phyloP scores from a whole-genome alignment of 2,113 vertebrate species.

The Silurus glanis region DNA sequence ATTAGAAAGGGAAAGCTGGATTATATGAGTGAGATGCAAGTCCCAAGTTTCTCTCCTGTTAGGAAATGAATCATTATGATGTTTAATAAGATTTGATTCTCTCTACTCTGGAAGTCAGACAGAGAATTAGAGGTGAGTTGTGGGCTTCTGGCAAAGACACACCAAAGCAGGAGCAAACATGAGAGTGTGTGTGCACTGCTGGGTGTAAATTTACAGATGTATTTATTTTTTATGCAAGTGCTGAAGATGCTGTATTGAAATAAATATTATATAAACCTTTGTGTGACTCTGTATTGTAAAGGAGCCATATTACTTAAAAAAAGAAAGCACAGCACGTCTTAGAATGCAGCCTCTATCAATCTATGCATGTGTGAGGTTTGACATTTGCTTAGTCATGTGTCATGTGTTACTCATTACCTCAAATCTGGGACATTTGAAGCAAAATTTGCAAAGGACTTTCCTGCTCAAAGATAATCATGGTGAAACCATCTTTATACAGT shows the following conservation, averaged over 20 bases:
- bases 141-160: not conserved
- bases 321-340: not conserved
- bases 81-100: not conserved
- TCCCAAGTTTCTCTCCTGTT: not conserved
- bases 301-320: not conserved
- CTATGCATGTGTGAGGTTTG: not conserved
- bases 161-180: not conserved
- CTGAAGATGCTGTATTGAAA: not conserved
- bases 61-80: not conserved
- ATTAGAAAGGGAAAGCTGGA: not conserved
- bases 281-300: not conserved
- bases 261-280: not conserved
- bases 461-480: not conserved
- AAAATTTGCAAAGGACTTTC: not conserved
- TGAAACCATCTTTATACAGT: not conserved
- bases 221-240: conserved; percentile 39
- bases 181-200: not conserved
- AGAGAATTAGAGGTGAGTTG: not conserved
- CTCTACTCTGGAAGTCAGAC: not conserved
- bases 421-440: not conserved
- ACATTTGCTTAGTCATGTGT: conserved; percentile 22
- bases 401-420: conserved; percentile 3
- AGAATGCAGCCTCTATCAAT: not conserved
- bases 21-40: not conserved
- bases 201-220: conserved; percentile 18